phyloP scores from a whole-genome alignment of 2,888 invertebrate genomes.

The Morpho deidamia region DNA sequence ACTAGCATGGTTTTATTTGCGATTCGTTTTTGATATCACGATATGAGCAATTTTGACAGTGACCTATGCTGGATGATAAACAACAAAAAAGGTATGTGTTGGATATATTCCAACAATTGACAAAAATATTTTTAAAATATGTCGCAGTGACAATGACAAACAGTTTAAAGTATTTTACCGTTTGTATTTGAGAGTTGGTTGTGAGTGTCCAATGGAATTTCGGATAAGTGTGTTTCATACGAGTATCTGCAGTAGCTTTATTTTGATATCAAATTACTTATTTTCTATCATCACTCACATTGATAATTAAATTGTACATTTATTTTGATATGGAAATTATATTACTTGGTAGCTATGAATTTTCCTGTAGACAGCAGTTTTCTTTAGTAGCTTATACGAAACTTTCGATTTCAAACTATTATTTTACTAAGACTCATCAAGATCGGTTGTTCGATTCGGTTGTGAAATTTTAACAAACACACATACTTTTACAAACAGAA shows the following conservation, averaged over 20 bases:
- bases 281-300: too few species aligned
- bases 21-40: slow-evolving; percentile 23
- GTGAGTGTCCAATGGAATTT: slow-evolving; percentile 15
- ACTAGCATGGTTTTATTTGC: slow-evolving; percentile 25
- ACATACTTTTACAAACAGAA: too few species aligned
- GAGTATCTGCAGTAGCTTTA: slow-evolving; percentile 10
- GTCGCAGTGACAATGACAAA: slow-evolving; percentile 28
- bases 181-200: slow-evolving; percentile 20
- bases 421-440: too few species aligned
- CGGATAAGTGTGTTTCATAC: slow-evolving; percentile 8
- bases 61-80: slow-evolving; percentile 34
- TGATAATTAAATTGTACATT: too few species aligned
- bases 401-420: too few species aligned
- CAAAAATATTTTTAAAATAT: slow-evolving; percentile 33
- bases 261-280: not conserved
- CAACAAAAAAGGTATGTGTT: slow-evolving; percentile 33
- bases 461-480: too few species aligned
- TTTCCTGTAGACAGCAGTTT: too few species aligned
- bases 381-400: too few species aligned
- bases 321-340: too few species aligned
- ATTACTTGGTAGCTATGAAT: too few species aligned
- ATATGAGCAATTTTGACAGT: slow-evolving; percentile 34
- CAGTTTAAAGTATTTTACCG: slow-evolving; percentile 27
- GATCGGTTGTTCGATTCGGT: too few species aligned
- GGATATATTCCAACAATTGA: slow-evolving; percentile 34